Conservation (phyloP, 2,797 vertebrate species). For the Rhadinocentrus ornatus region DNA sequence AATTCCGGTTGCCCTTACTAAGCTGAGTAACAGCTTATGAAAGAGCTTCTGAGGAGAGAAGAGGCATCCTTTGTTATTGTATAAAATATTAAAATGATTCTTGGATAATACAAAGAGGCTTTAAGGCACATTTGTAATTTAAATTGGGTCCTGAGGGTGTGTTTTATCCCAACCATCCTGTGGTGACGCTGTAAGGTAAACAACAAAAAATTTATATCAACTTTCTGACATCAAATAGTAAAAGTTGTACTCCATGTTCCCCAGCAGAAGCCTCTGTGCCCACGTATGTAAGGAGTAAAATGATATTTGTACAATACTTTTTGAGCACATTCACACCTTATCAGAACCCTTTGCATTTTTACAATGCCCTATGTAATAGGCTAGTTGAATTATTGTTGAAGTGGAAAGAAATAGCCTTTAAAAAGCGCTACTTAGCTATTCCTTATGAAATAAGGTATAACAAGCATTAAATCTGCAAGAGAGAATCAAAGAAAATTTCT, state of each 20-base stretch:
- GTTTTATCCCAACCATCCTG: conserved; percentile 51
- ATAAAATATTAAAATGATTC: conserved; percentile 59
- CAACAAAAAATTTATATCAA: conserved; percentile 53
- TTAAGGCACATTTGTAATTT: conserved; percentile 69
- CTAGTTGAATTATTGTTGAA: too few species aligned
- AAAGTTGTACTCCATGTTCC: conserved; percentile 22
- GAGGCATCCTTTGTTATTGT: conserved; percentile 29
- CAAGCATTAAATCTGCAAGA: too few species aligned
- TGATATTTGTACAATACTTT: background rate
- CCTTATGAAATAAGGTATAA: too few species aligned
- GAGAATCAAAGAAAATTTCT: too few species aligned
- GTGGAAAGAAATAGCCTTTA: too few species aligned
- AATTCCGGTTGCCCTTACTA: conserved; percentile 4
- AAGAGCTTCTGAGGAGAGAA: conserved; percentile 22
- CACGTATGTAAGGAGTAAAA: background rate
- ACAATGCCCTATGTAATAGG: too few species aligned
- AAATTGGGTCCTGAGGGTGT: conserved; percentile 61
- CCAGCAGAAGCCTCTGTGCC: background rate
- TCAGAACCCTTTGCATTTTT: too few species aligned
- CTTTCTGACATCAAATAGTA: conserved; percentile 45
- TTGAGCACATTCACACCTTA: too few species aligned
- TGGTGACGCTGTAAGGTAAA: conserved; percentile 56
- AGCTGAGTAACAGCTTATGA: conserved; percentile 17
- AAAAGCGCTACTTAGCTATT: too few species aligned
- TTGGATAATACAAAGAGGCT: conserved; percentile 53